phyloP scores from a whole-genome alignment of 2,888 invertebrate genomes.

The Chrysomela aeneicollis region DNA sequence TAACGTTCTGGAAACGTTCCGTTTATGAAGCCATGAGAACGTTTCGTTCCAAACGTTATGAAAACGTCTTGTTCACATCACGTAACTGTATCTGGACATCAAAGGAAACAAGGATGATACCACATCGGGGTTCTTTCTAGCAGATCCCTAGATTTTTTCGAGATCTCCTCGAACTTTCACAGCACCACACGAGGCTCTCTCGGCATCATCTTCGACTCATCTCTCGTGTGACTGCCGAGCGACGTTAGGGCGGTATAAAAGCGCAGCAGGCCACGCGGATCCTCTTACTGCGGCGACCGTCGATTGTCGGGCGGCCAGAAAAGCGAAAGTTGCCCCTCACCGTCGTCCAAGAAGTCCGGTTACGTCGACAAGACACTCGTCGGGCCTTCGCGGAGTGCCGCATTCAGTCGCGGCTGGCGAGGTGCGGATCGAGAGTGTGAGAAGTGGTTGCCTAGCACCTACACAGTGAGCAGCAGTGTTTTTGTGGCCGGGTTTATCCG shows the following conservation, averaged over 20 bases:
- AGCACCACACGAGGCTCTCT: too few relatives aligned
- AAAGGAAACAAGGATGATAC: too few relatives aligned
- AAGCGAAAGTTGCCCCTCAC: slow-evolving; percentile 49
- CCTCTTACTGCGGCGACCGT: slow-evolving; percentile 48
- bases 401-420: neutral
- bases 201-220: slow-evolving; percentile 14
- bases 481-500: neutral
- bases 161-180: too few relatives aligned
- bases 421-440: slow-evolving; percentile 3
- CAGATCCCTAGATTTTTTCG: too few relatives aligned
- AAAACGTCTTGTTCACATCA: too few relatives aligned
- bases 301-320: slow-evolving; percentile 39
- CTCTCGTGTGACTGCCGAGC: neutral
- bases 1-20: too few relatives aligned
- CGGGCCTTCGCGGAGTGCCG: neutral
- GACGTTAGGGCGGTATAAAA: slow-evolving; percentile 46
- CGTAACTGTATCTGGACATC: too few relatives aligned
- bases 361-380: neutral
- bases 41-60: too few relatives aligned
- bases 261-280: slow-evolving; percentile 47
- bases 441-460: too few relatives aligned
- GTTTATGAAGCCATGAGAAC: too few relatives aligned
- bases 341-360: neutral
- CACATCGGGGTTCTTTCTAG: too few relatives aligned
- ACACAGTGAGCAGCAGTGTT: neutral